Evolutionary conservation across 2,797 vertebrate genomes (phyloP).

Genomic region (Enteromius mattozi): DNA sequence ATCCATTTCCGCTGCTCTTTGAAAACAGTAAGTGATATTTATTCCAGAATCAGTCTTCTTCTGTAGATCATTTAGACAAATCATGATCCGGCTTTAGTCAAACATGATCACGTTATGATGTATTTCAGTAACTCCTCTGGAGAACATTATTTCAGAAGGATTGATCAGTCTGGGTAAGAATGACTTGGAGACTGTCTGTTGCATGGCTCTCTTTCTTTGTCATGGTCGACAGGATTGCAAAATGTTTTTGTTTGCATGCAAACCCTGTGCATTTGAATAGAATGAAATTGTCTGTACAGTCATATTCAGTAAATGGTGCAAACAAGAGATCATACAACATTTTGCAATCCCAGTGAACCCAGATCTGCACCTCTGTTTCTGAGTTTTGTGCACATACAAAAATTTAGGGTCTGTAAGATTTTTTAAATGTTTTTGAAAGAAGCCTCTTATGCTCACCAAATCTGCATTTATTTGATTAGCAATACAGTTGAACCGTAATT

Average conservation of each 20-base stretch:
- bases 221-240: background rate
- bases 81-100: constrained; percentile 9
- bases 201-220: constrained; percentile 16
- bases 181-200: constrained; percentile 34
- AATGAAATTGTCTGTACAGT: background rate
- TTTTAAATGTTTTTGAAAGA: background rate
- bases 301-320: background rate
- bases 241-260: constrained; percentile 17
- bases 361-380: background rate
- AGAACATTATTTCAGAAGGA: constrained; percentile 77
- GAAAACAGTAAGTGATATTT: constrained; percentile 39
- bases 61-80: constrained; percentile 18
- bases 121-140: constrained; percentile 74
- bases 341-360: background rate
- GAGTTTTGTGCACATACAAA: background rate
- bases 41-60: constrained; percentile 13
- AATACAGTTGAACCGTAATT: background rate
- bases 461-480: background rate
- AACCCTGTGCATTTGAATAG: background rate
- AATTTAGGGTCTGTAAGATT: background rate
- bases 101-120: constrained; percentile 63
- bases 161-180: constrained; percentile 78
- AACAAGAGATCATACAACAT: too few relatives aligned
- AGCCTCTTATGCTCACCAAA: background rate
- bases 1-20: constrained; percentile 48